A percentile compares a stretch with the other conserved stretches of the same genome.
phyloP scores from a whole-genome alignment of 2,113 vertebrate species.

The Holacanthus passer region DNA sequence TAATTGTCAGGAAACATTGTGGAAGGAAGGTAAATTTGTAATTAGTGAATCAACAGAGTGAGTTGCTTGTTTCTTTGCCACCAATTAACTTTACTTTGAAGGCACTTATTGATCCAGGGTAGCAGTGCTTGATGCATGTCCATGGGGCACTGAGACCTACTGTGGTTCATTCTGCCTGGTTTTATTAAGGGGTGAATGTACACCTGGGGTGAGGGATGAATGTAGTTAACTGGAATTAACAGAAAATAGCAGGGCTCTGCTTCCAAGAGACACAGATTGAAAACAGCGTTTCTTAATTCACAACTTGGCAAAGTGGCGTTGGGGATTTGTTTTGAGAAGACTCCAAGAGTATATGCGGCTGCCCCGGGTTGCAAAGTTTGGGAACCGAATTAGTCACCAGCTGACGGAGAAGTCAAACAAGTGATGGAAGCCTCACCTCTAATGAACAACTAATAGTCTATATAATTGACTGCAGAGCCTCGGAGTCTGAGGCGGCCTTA shows the following conservation, averaged over 20 bases:
- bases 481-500: constrained; percentile 40
- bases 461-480: constrained; percentile 73
- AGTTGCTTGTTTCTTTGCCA: constrained; percentile 43
- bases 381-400: constrained; percentile 69
- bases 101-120: constrained; percentile 61
- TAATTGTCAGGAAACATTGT: constrained; percentile 55
- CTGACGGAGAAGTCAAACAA: constrained; percentile 58
- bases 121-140: constrained; percentile 10
- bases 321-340: constrained; percentile 48
- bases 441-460: constrained; percentile 72
- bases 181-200: constrained; percentile 27
- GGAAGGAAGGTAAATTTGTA: constrained; percentile 45
- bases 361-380: constrained; percentile 53
- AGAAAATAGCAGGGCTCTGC: constrained; percentile 34
- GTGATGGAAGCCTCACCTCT: constrained; percentile 70
- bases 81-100: constrained; percentile 62
- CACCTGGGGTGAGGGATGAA: constrained; percentile 45
- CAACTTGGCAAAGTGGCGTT: constrained; percentile 49
- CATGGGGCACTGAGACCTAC: constrained; percentile 17
- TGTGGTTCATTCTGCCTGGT: constrained; percentile 40
- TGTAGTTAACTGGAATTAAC: constrained; percentile 34
- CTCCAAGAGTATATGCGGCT: constrained; percentile 29
- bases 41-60: constrained; percentile 47
- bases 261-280: constrained; percentile 53
- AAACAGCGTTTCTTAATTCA: constrained; percentile 60